phyloP scores from a whole-genome alignment of 2,888 invertebrate species.

The Epirrhoe alternata region DNA sequence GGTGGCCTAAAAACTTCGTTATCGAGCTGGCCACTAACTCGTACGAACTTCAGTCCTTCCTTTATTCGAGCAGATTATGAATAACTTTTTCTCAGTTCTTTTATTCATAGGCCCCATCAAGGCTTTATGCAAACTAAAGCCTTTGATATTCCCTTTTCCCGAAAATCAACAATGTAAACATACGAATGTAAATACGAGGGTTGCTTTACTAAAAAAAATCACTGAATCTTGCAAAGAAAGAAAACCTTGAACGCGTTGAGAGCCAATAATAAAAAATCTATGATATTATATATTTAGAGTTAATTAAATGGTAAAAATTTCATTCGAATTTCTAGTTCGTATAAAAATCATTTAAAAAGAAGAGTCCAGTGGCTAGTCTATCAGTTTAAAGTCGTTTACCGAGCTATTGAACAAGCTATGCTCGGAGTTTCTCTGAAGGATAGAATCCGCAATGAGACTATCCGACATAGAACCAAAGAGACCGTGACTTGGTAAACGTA shows the following conservation, averaged over 20 bases:
- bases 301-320: background rate
- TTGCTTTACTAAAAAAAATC: constrained; percentile 13
- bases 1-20: too few species aligned
- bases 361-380: too few species aligned
- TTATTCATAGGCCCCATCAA: constrained; percentile 41
- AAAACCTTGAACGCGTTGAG: background rate
- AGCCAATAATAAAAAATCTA: background rate
- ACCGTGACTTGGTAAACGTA: too few species aligned
- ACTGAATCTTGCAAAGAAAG: constrained; percentile 4
- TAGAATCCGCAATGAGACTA: too few species aligned
- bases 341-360: too few species aligned
- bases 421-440: too few species aligned
- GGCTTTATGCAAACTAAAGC: constrained; percentile 27
- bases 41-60: too few species aligned
- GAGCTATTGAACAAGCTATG: too few species aligned
- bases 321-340: background rate
- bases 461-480: too few species aligned
- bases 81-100: constrained; percentile 40
- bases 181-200: constrained; percentile 25
- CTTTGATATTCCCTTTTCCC: constrained; percentile 30
- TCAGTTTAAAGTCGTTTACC: too few species aligned
- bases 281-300: background rate
- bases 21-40: too few species aligned
- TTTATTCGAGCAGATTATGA: constrained; percentile 35
- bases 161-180: constrained; percentile 32